Base-by-base conservation (phyloP, 2,888 invertebrate species). In the Watsonalla binaria region DNA sequence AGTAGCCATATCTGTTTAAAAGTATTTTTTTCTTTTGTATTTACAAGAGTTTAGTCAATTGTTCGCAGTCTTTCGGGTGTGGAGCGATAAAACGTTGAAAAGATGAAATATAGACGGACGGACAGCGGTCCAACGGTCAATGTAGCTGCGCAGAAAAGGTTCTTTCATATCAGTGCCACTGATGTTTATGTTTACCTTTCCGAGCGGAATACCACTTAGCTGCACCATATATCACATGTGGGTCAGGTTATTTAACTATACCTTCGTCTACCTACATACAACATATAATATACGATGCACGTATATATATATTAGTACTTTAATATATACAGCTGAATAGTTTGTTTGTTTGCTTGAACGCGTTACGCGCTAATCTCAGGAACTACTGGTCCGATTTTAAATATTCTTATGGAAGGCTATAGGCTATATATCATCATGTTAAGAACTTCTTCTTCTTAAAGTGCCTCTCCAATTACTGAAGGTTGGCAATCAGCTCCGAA, bases 51-150 rank as follows among this genome's bases (percentile, higher is more conserved):
- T 61, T 69, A 66, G 62, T 67, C 79, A 78, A 83, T 86, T 82
- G 82, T 82, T 70, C 77, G 74, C 68, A 75, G 55, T 70, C 78
- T 66, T 70, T 80, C 78, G 73, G 61, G 75, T 77, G 81, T 78
- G 70, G 72, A 73, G 77, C 68, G 80, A 86, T 86, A 85, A 86
- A 83, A 78, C 68, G 76, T 70, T 85, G 82, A 84, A 86, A 83
- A 80, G 80, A 85, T 84, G 83, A 85, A 79, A 80, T 84, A 85
- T 83, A 75, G 71, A 63, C 68, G 68, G 62, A 69, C 71, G 72
- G 71, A 70, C 73, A 73, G 58, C 63, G 70, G 72, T 63, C 72
- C 70, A 68, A 55, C 71, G 78, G 76, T 74, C 78, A 75, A 72
- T 75, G 71, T 73, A 69, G 73, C 74, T 74, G 70, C 66, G 66